Evolutionary conservation across 2,888 invertebrate genomes (phyloP).

Genomic region (Myathropa florea): DNA sequence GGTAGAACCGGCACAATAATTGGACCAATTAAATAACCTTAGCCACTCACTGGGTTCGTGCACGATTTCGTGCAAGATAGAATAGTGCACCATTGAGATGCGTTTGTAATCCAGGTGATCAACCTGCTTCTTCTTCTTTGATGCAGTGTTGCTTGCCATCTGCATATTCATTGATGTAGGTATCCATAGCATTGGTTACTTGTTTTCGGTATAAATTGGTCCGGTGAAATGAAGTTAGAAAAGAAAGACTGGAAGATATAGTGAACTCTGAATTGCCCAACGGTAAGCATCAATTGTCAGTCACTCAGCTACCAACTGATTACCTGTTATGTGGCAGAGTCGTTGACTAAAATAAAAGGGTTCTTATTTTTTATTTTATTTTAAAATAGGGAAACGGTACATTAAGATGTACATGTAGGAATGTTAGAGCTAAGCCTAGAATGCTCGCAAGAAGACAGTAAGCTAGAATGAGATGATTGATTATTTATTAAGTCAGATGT

Average conservation of each 20-base stretch:
- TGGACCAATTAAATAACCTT: slow-evolving; percentile 69
- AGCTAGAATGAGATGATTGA: no score
- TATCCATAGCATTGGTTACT: slow-evolving; percentile 32
- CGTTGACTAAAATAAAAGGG: slow-evolving; percentile 25
- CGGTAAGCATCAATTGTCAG: slow-evolving; percentile 57
- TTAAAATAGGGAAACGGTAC: slow-evolving; percentile 15
- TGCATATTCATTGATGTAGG: slow-evolving; percentile 55
- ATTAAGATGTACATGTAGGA: not conserved
- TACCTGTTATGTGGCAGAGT: slow-evolving; percentile 50
- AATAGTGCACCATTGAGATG: slow-evolving; percentile 58
- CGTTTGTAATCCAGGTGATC: slow-evolving; percentile 52
- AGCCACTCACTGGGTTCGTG: slow-evolving; percentile 66
- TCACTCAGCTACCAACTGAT: slow-evolving; percentile 64
- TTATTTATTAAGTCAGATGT: no score
- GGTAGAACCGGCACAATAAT: slow-evolving; percentile 67
- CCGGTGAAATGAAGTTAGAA: not conserved
- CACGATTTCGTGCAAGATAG: slow-evolving; percentile 70
- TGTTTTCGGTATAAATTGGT: slow-evolving; percentile 10
- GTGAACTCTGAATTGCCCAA: not conserved
- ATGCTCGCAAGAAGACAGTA: no score
- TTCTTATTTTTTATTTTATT: not conserved
- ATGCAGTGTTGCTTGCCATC: slow-evolving; percentile 51
- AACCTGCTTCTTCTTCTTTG: slow-evolving; percentile 59
- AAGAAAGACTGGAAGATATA: not conserved
- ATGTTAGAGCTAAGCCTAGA: no score